Conservation (phyloP, 2,113 vertebrate genomes). For the Ovis canadensis region DNA sequence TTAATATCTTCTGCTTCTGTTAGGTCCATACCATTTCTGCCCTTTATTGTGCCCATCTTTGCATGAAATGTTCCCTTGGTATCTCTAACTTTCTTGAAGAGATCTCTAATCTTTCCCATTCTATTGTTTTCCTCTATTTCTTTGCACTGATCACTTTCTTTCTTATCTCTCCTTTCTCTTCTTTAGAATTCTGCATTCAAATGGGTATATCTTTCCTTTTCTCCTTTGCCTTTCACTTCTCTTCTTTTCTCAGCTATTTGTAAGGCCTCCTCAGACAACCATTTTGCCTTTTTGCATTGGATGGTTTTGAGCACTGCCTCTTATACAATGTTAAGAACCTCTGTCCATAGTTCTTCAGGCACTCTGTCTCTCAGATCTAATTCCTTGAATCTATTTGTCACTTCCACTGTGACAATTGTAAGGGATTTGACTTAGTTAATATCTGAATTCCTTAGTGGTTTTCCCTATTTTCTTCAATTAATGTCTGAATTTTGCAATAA, state of each 20-base stretch:
- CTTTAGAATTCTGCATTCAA: not conserved
- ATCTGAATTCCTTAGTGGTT: not conserved
- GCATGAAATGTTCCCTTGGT: not conserved
- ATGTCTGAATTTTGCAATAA: not conserved
- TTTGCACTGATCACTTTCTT: not conserved
- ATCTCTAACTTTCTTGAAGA: not conserved
- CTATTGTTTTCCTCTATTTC: not conserved
- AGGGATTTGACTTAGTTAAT: not conserved
- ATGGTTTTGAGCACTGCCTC: not conserved
- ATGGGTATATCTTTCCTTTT: not conserved
- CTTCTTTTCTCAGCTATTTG: not conserved
- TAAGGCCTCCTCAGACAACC: not conserved
- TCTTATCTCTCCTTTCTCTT: not conserved
- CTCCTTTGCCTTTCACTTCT: not conserved
- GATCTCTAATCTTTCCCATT: not conserved
- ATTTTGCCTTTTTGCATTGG: not conserved
- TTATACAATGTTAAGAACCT: not conserved
- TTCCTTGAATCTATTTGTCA: not conserved
- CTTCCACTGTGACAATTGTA: not conserved
- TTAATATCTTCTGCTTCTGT: not conserved
- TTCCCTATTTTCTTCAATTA: not conserved
- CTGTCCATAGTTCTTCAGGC: not conserved
- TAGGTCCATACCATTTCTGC: not conserved
- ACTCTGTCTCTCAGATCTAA: not conserved
- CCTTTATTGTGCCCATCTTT: not conserved